Percentiles rank a stretch among this genome's conserved stretches.
These are phyloP conservation scores for Spodoptera picta DNA, from an alignment of 2,888 invertebrate species.

Conservation along the genomic window DNA sequence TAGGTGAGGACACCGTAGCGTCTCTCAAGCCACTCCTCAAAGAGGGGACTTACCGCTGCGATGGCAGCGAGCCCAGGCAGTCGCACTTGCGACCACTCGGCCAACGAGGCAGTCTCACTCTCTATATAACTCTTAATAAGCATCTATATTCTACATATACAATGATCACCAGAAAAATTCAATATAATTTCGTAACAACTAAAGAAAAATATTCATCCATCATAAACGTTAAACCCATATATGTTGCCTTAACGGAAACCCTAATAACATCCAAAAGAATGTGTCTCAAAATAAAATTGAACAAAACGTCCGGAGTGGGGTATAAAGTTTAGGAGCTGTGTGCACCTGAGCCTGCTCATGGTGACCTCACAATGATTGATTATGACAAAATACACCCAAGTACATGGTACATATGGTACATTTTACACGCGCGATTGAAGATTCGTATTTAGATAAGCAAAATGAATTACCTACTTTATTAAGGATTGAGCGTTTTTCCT, in stretches of 20 bases:
- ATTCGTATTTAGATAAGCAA: slow-evolving; percentile 75
- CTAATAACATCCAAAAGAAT: slow-evolving; percentile 37
- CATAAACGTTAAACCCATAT: slow-evolving; percentile 16
- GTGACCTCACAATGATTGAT: slow-evolving; percentile 82
- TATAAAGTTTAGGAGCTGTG: slow-evolving; percentile 56
- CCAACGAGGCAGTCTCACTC: too few species aligned
- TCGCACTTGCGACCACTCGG: too few species aligned
- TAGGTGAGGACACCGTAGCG: too few species aligned
- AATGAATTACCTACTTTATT: slow-evolving; percentile 66
- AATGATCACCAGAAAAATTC: too few species aligned
- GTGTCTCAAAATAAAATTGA: slow-evolving; percentile 42
- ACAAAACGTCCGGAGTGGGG: slow-evolving; percentile 32
- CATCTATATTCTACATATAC: too few species aligned
- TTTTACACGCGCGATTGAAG: slow-evolving; percentile 68
- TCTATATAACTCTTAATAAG: too few species aligned
- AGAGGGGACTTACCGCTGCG: too few species aligned
- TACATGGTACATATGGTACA: slow-evolving; percentile 51
- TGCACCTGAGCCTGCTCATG: slow-evolving; percentile 60
- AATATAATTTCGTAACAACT: background rate
- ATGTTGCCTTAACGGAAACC: slow-evolving; percentile 16
- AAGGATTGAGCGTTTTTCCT: slow-evolving; percentile 43
- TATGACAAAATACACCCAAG: slow-evolving; percentile 74
- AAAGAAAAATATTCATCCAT: slow-evolving; percentile 20
- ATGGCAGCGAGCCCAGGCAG: too few species aligned
- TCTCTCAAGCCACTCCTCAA: too few species aligned